These are phyloP conservation scores for Rhodophaea formosa DNA, from an alignment of 2,888 invertebrate genomes.

Conservation along the genomic window DNA sequence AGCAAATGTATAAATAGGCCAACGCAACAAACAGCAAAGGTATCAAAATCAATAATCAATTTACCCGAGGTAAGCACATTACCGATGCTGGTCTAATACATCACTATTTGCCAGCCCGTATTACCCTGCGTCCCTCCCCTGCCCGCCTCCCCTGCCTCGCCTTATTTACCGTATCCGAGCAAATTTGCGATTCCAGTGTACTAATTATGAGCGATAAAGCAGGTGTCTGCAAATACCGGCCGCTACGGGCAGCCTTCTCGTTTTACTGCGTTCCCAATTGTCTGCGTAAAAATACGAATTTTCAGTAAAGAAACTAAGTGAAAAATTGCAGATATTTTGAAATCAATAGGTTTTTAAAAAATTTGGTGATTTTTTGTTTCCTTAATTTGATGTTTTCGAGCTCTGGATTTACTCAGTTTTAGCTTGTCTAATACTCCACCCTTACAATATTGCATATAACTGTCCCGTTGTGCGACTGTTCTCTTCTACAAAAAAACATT, in stretches of 20 bases:
- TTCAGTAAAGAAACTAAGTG: neutral
- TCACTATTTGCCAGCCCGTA: conserved; percentile 14
- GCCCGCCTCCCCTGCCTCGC: neutral
- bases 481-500: no score
- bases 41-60: conserved; percentile 1
- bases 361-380: no score
- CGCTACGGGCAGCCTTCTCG: neutral
- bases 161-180: conserved; percentile 11
- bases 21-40: no score
- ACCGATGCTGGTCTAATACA: conserved; percentile 8
- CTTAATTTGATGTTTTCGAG: no score
- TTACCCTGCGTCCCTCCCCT: neutral
- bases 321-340: no score
- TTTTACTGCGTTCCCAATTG: neutral
- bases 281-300: neutral
- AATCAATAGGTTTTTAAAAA: no score
- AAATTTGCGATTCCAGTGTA: conserved; percentile 11
- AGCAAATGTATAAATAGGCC: no score
- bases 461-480: no score
- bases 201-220: conserved; percentile 15
- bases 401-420: no score
- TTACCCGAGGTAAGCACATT: neutral
- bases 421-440: no score
- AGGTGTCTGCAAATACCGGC: conserved; percentile 9
- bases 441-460: no score